These are phyloP conservation scores for Phrynosoma platyrhinos DNA, from an alignment of 2,113 vertebrate genomes.

Conservation along the genomic window DNA sequence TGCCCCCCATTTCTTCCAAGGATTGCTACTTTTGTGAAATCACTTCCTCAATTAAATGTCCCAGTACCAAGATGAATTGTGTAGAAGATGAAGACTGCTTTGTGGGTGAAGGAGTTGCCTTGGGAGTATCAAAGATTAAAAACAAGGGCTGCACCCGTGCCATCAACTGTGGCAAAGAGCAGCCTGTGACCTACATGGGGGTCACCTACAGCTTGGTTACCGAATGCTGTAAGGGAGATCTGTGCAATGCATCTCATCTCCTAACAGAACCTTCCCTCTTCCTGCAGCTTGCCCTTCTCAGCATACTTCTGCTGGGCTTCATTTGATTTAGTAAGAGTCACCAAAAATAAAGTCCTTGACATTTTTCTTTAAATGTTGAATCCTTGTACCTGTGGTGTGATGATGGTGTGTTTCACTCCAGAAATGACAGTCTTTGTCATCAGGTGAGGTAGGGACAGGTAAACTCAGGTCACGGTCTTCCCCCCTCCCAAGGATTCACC, in stretches of 20 bases:
- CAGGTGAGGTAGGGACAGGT: neutral
- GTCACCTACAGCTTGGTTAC: conserved; percentile 68
- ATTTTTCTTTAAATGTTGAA: neutral
- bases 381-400: neutral
- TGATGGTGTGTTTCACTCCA: neutral
- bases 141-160: conserved; percentile 62
- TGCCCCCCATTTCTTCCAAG: conserved; percentile 48
- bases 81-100: conserved; percentile 64
- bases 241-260: conserved; percentile 43
- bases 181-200: conserved; percentile 62
- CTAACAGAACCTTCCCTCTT: rapidly evolving
- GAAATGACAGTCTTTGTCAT: neutral
- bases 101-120: conserved; percentile 52
- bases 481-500: too few relatives aligned
- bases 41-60: conserved; percentile 38
- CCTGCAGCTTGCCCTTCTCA: neutral
- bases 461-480: neutral
- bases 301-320: neutral
- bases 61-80: conserved; percentile 46
- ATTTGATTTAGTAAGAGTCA: neutral
- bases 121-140: conserved; percentile 31
- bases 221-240: conserved; percentile 47
- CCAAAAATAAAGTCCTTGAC: neutral
- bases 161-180: conserved; percentile 56
- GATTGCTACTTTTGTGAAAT: conserved; percentile 67